A percentile compares a stretch with the other conserved stretches of the same genome.
Conservation (phyloP, 2,113 vertebrate genomes). For the Hippopotamus amphibius region DNA sequence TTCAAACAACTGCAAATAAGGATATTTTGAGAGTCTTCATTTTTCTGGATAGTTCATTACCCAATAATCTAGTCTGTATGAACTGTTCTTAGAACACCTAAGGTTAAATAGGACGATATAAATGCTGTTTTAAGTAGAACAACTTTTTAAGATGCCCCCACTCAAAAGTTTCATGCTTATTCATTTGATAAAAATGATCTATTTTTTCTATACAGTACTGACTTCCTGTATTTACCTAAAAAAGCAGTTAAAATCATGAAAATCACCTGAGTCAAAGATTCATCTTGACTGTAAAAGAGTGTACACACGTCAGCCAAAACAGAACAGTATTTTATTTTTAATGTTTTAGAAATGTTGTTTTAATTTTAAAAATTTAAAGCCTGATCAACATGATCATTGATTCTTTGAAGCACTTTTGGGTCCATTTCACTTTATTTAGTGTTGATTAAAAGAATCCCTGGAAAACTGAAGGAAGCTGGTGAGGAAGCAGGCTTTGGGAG, state of each 20-base stretch:
- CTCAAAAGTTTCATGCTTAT: neutral
- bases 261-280: neutral
- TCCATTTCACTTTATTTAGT: neutral
- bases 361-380: neutral
- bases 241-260: neutral
- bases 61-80: slow-evolving; percentile 22
- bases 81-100: slow-evolving; percentile 65
- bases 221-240: neutral
- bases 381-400: neutral
- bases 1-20: slow-evolving; percentile 67
- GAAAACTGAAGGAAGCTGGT: neutral
- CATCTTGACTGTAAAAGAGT: neutral
- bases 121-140: slow-evolving; percentile 29
- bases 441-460: neutral
- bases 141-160: neutral
- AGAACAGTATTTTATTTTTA: slow-evolving; percentile 5
- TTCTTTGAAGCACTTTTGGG: neutral
- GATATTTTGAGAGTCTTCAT: slow-evolving; percentile 56
- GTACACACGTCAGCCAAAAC: neutral
- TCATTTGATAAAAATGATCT: slow-evolving; percentile 3
- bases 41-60: slow-evolving; percentile 73
- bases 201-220: neutral
- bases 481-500: neutral
- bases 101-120: slow-evolving; percentile 57
- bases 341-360: neutral